Evolutionary conservation across 2,113 vertebrate genomes (phyloP), one percentile per base, ranked within the genome.

Genomic region (Pseudolaguvia tuberculata): DNA sequence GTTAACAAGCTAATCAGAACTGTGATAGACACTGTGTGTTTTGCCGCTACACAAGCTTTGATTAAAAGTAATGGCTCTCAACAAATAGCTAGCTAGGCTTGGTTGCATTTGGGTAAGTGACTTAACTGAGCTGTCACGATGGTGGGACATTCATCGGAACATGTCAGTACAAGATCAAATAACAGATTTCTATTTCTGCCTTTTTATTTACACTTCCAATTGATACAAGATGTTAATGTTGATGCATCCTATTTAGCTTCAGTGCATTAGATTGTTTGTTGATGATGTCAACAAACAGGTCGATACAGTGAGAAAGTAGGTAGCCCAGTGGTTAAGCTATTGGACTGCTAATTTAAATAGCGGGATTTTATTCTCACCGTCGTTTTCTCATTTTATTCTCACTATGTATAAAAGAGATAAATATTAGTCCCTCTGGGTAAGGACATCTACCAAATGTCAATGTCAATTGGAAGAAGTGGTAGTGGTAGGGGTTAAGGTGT

Each of bases 31-130:
- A 94, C 91, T 88, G 93, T 92, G 87, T 92, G 93, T 94, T 94
- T 94, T 96, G 94, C 95, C 93, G 95, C 91, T 90, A 90, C 84
- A 88, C 87, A 90, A 87, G 88, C 91, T 93, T 95, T 97, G 95
- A 97, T 97, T 97, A 97, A 98, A 96, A 95, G 93, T 96, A 98
- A 96, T 97, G 93, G 93, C 87, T 96, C 94, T 93, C 95, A 97
- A 95, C 94, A 95, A 93, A 93, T 88, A 76, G 66, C 66, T 70
- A 61, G 74, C 56, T 53, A 76, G 56, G 48, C 74, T 70, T 69
- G 74, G 90, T 91, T 91, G 92, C 91, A 88, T 90, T 92, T 91
- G 91, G 84, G 88, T 92, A 94, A 93, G 94, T 94, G 91, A 92
- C 93, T 93, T 92, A 94, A 90, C 87, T 42, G 71, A 61, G 48